phyloP scores from a whole-genome alignment of 2,888 invertebrate genomes.

The Drosophila borealis region DNA sequence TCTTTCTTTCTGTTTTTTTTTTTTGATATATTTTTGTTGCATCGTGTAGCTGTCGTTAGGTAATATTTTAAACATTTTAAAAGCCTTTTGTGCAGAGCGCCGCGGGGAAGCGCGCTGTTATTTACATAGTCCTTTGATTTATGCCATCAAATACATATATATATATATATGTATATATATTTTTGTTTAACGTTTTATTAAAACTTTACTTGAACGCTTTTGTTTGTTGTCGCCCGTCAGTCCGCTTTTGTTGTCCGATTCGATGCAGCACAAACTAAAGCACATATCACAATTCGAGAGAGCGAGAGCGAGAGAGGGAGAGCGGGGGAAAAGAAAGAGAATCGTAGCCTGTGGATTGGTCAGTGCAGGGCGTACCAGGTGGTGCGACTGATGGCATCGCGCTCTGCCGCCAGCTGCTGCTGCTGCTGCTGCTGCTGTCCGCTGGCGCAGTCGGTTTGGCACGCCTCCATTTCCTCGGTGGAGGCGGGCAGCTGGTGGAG shows the following conservation, averaged over 20 bases:
- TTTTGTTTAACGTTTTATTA: slow-evolving; percentile 58
- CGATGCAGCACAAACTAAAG: background rate
- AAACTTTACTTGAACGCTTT: slow-evolving; percentile 48
- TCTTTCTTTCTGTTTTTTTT: no score
- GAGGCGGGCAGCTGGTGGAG: background rate
- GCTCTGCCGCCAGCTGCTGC: background rate
- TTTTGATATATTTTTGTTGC: background rate
- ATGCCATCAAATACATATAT: slow-evolving; percentile 43
- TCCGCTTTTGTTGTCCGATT: slow-evolving; percentile 1
- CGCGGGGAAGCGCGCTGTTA: background rate
- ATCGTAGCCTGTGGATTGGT: background rate
- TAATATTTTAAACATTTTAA: background rate
- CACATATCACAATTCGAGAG: slow-evolving; percentile 14
- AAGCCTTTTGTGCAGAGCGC: background rate
- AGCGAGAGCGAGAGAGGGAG: background rate
- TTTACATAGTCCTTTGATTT: slow-evolving; percentile 51
- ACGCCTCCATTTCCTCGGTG: no score
- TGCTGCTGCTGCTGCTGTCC: background rate
- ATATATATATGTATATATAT: no score
- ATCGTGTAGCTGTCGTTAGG: background rate
- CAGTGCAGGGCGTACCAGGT: slow-evolving; percentile 30
- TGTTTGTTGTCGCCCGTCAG: background rate
- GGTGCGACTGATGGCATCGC: slow-evolving; percentile 14
- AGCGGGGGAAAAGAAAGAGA: background rate
- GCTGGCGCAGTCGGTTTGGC: no score